These are phyloP conservation scores for Oceanodroma leucorhoa DNA, from an alignment of 2,797 vertebrate genomes.

Conservation along the genomic window DNA sequence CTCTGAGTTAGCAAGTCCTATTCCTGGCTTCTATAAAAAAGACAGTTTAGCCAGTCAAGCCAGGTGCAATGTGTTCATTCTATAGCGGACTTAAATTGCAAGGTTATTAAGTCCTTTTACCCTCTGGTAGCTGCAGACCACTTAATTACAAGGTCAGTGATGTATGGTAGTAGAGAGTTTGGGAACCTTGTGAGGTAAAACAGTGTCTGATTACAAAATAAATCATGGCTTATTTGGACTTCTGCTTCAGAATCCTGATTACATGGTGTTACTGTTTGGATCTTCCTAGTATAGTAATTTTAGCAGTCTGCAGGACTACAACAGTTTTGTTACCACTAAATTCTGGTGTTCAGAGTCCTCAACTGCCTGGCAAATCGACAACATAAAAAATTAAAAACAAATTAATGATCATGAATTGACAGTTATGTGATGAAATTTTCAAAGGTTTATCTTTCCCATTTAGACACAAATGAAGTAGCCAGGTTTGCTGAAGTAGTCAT, in stretches of 20 bases:
- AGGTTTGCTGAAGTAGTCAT: background rate
- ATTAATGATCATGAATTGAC: background rate
- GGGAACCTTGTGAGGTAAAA: background rate
- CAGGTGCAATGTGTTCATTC: background rate
- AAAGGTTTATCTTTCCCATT: background rate
- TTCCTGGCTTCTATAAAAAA: background rate
- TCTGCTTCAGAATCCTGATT: background rate
- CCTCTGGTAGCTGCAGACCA: background rate
- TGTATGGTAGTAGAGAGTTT: background rate
- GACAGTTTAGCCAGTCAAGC: background rate
- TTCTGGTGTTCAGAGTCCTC: background rate
- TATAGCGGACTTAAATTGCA: background rate
- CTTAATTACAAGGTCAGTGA: background rate
- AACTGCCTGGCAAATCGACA: background rate
- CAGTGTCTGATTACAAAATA: background rate
- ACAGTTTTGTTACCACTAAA: background rate
- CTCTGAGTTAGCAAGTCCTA: background rate
- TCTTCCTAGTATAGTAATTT: background rate
- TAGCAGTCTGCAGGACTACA: background rate
- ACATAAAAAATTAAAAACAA: background rate
- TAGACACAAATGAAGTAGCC: background rate
- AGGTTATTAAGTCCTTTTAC: background rate
- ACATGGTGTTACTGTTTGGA: background rate
- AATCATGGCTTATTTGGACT: background rate
- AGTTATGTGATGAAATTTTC: background rate